These are phyloP conservation scores for Microdon myrmicae DNA, from an alignment of 2,888 invertebrate species.

Conservation along the genomic window DNA sequence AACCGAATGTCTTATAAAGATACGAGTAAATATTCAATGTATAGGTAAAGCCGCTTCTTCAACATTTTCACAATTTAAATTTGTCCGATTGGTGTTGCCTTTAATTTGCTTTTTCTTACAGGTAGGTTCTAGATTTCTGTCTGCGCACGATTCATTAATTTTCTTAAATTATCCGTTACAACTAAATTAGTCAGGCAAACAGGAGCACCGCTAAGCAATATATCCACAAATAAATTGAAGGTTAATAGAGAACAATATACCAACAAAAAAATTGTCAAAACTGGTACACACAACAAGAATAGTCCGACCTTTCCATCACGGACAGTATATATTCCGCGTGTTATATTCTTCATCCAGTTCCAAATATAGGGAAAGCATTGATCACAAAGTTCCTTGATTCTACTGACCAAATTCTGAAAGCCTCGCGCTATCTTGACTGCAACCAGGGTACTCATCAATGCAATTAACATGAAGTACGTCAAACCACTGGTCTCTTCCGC, in stretches of 20 bases:
- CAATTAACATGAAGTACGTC: constrained; percentile 9
- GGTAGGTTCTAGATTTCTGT: too few relatives aligned
- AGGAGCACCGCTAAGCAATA: constrained; percentile 22
- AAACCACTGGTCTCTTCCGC: constrained; percentile 7
- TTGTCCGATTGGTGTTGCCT: too few relatives aligned
- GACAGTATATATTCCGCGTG: constrained; percentile 28
- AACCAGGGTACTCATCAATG: constrained; percentile 6
- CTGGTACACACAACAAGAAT: constrained; percentile 32
- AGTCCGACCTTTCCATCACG: constrained; percentile 24
- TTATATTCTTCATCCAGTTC: constrained; percentile 38
- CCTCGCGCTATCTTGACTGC: not conserved
- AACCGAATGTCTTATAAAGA: too few relatives aligned
- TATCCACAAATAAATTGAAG: constrained; percentile 20
- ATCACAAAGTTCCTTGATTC: constrained; percentile 29
- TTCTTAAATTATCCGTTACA: constrained; percentile 10
- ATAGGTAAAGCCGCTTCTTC: too few relatives aligned
- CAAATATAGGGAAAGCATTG: constrained; percentile 35
- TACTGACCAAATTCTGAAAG: constrained; percentile 26
- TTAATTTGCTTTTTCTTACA: too few relatives aligned
- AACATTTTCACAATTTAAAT: too few relatives aligned
- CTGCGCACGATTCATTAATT: not conserved
- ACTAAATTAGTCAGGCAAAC: constrained; percentile 9
- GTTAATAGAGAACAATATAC: constrained; percentile 32
- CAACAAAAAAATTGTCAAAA: constrained; percentile 26
- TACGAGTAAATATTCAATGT: too few relatives aligned